Percentiles rank a stretch among this genome's conserved stretches.
phyloP scores from a whole-genome alignment of 2,113 vertebrate genomes.

The Aleadryas rufinucha region DNA sequence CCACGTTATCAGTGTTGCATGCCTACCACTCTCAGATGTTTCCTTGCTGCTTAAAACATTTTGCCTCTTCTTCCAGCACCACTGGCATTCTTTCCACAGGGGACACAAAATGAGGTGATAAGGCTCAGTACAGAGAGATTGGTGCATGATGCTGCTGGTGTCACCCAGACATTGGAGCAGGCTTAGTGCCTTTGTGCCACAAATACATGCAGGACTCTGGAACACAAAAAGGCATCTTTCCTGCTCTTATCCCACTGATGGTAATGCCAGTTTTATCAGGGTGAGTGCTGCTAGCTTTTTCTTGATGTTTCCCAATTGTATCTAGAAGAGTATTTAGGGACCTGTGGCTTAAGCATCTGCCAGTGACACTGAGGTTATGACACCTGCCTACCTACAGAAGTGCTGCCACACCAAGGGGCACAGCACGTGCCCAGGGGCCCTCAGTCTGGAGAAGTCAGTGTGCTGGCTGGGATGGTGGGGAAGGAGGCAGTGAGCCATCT shows the following conservation, averaged over 20 bases:
- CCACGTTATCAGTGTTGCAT: not conserved
- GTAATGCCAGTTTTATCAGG: not conserved
- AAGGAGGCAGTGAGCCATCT: not conserved
- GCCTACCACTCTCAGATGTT: not conserved
- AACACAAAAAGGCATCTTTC: not conserved
- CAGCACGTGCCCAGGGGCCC: rapidly evolving
- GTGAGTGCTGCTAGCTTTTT: not conserved
- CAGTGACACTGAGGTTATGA: not conserved
- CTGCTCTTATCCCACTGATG: not conserved
- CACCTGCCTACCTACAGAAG: not conserved
- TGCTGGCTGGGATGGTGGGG: not conserved
- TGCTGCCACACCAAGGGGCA: rapidly evolving
- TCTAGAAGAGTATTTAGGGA: not conserved
- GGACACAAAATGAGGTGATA: rapidly evolving
- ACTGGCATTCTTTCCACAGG: not conserved
- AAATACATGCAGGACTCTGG: not conserved
- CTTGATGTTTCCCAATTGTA: not conserved
- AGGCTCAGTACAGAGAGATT: rapidly evolving
- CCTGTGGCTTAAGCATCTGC: not conserved
- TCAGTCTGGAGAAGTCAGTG: not conserved
- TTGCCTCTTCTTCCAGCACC: not conserved
- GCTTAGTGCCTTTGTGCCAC: not conserved
- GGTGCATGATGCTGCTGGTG: rapidly evolving
- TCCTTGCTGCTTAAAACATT: not conserved
- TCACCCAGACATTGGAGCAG: rapidly evolving